Conservation (phyloP, 2,797 vertebrate genomes). For the Gymnothorax javanicus region DNA sequence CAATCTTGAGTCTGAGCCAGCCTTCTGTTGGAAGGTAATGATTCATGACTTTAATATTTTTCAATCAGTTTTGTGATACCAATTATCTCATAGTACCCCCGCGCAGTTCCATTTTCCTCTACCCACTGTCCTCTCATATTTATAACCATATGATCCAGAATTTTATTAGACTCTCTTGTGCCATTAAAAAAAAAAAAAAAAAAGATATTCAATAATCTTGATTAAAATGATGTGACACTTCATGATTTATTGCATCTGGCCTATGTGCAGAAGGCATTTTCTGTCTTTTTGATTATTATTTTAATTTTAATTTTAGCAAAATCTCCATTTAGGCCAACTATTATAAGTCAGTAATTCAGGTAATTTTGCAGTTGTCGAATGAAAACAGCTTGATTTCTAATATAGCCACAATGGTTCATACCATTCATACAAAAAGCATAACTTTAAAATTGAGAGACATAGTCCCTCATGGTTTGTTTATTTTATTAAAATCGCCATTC, state of each 20-base stretch:
- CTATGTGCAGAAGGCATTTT: neutral
- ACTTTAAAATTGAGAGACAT: neutral
- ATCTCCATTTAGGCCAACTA: neutral
- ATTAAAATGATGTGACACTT: neutral
- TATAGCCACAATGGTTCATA: neutral
- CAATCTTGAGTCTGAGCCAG: conserved; percentile 11
- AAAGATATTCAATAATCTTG: neutral
- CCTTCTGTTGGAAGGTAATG: conserved; percentile 1
- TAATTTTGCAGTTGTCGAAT: neutral
- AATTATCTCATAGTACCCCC: neutral
- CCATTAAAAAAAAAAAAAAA: neutral
- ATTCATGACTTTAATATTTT: neutral
- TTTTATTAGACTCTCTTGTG: neutral
- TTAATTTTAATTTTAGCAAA: neutral
- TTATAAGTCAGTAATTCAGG: neutral
- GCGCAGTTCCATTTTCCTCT: neutral
- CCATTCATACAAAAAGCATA: neutral
- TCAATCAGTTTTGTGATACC: neutral
- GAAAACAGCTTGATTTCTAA: neutral
- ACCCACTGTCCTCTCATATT: neutral
- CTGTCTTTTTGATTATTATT: neutral
- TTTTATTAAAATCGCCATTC: neutral
- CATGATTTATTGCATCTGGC: neutral
- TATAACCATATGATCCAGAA: neutral
- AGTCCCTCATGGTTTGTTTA: neutral